Evolutionary conservation across 2,888 invertebrate species (phyloP), one percentile per base, ranked within the genome.

Genomic region (Pollenia angustigena): DNA sequence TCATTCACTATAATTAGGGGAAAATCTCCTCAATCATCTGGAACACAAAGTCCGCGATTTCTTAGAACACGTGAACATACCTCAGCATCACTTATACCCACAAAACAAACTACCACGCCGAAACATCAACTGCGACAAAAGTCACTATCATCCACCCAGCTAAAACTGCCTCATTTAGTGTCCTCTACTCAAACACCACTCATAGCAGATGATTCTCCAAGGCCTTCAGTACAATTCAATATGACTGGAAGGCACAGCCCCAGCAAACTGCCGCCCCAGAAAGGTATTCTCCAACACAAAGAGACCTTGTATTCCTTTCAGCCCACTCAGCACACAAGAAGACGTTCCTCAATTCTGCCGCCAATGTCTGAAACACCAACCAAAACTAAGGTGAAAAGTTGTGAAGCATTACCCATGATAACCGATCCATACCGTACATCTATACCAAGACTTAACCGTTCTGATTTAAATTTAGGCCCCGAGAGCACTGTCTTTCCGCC

Each of bases 1-100:
- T 95, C 96, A 4, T 96, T 96, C 91, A 96, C 96, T 86, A 96
- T 96, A 88, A 94, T 96, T 82, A 94, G 95, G 14, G 95, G 96
- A 88, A 91, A 94, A 71, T 93, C 94, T 2, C 76, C 95, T 6
- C 92, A 93, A 60, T 93, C 94, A 16, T 94, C 95, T 14, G 93
- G 94, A 8, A 94, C 94, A n/a, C 92, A 93, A 44, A 94, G 94
- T 87, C 94, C 94, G 1, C 81, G 52, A 4, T 64, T 68, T 68
- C 69, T 81, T n/a, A 75, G 74, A 56, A 74, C 85, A 4, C 81
- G 86, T 1, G 84, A 94, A 90, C 93, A 95, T 91, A 84, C 85
- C 42, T 52, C 89, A 58, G 16, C 79, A 44, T 82, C 87, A 1
- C 14, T 87, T 0, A 79, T 88, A 46, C 72, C 85, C 1, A n/a